Conservation (phyloP, 2,113 vertebrate genomes). For the Ellobius talpinus region DNA sequence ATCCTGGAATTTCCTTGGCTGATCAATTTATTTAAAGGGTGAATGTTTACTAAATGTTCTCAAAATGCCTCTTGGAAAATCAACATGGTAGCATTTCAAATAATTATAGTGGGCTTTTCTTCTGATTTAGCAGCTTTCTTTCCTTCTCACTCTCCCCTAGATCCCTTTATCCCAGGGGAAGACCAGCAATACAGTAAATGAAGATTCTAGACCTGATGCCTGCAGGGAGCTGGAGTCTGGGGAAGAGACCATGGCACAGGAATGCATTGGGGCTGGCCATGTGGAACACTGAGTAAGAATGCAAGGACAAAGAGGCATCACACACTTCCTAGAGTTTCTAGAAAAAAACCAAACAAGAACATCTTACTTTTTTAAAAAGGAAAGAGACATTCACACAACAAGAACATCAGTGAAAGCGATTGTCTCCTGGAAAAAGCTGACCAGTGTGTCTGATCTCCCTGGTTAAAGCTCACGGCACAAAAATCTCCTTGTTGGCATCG, state of each 20-base stretch:
- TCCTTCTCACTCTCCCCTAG: background rate
- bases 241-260: slow-evolving; percentile 57
- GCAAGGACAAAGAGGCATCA: slow-evolving; percentile 72
- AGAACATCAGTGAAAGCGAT: slow-evolving; percentile 77
- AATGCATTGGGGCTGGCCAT: background rate
- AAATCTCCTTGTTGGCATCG: slow-evolving; percentile 77
- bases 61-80: slow-evolving; percentile 62
- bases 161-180: slow-evolving; percentile 39
- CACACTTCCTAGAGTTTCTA: slow-evolving; percentile 72
- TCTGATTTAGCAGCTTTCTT: slow-evolving; percentile 11
- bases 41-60: slow-evolving; percentile 54
- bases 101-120: background rate
- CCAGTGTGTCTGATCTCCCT: slow-evolving; percentile 79
- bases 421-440: slow-evolving; percentile 84
- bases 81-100: slow-evolving; percentile 23
- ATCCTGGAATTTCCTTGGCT: slow-evolving; percentile 52
- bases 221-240: slow-evolving; percentile 36
- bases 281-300: slow-evolving; percentile 47
- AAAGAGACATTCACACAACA: slow-evolving; percentile 76
- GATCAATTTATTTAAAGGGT: background rate
- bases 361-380: slow-evolving; percentile 62
- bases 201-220: slow-evolving; percentile 23
- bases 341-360: slow-evolving; percentile 74
- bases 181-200: slow-evolving; percentile 28
- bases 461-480: slow-evolving; percentile 73